Base-by-base conservation (phyloP, 2,113 vertebrate genomes). In the Triplophysa tibetana region DNA sequence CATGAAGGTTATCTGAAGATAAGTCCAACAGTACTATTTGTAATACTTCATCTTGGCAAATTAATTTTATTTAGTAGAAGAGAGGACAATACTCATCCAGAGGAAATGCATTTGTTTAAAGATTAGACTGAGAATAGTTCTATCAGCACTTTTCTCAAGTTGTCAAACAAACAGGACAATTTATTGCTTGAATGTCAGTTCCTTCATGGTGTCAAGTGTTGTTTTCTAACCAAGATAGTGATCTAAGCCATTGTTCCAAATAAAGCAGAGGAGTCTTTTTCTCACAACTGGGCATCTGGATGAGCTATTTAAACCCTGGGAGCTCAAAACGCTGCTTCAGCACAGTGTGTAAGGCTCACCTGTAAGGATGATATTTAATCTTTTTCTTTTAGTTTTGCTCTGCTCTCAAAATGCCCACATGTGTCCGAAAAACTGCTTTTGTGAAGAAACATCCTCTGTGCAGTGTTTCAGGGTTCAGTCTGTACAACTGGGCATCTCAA, bases 341-440 rank as follows among this genome's bases (percentile, higher is more conserved):
- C 43, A 63, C 62, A n/a, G 54, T 63, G 4, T 23, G 8, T 58
- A 1, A 60, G 56, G 52, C 66, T 77, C 86, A 69, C 48, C 77
- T 84, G 93, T 89, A 77, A 94, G 94, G 93, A 66, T 83, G 82
- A 85, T 70, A 38, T 41, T 90, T 43, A 81, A 85, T n/a, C 19
- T 38, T 90, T 33, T 77, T 58, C 69, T 91, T 24, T 79, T 84
- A 0, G 0, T 84, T n/a, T 0, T 90, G 77, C 79, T 93, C 52
- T 87, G 77, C 86, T 67, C 86, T 63, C 78, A 73, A 9, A 12
- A 62, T n/a, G 75, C 81, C 23, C 5, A 65, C 48, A 56, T 24
- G 12, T 95, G 93, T 85, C 94, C 94, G 0, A 88, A 91, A 69
- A 92, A 91, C 84, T 95, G 93, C 78, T 92, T 87, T 79, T 94